Evolutionary conservation across 2,888 invertebrate species (phyloP), one percentile per base, ranked within the genome.

Genomic region (Eristalis arbustorum): DNA sequence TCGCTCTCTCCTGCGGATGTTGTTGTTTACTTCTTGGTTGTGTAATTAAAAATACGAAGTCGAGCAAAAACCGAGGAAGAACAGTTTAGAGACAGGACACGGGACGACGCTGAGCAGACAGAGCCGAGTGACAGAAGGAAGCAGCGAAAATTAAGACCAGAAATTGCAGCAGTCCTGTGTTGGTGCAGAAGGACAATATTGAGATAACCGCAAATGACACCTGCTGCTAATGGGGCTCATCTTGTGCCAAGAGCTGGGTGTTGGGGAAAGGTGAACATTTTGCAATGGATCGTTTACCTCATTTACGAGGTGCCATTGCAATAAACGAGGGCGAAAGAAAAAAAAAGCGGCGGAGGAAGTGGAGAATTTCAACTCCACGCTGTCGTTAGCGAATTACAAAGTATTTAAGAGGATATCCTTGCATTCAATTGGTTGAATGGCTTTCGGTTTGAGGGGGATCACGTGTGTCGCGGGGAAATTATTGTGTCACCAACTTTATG

Each of bases 221-320:
- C 84, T 80, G 84, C 67, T 80, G 75, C 75, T 80, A 84, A 84
- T 84, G 67, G 80, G 71, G 73, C 73, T 68, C 80, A 68, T 74
- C 80, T 61, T 6, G 49, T 18, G 18, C 49, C 49, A n/a, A 49
- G 18, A 6, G 18, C n/a, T n/a, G 18, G 18, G 2, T 5, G 18
- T 6, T 18, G 18, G 57, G 18, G 66, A n/a, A 40, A 31, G 31
- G 22, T 31, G 22, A 37, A 28, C n/a, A 42, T 72, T 34, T 37
- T 68, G 59, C 62, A 71, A 40, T 37, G 64, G 69, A 69, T 84
- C 74, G 62, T 79, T 77, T 62, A 61, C 59, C 31, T 69, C 31
- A 56, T 66, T 69, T 68, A 34, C 63, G 57, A 69, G 56, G 77
- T 71, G 63, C 22, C 31, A 78, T 79, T 49, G 49, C 49, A 49